Evolutionary conservation across 2,113 vertebrate species (phyloP).

Genomic region (Thryonomys swinderianus): DNA sequence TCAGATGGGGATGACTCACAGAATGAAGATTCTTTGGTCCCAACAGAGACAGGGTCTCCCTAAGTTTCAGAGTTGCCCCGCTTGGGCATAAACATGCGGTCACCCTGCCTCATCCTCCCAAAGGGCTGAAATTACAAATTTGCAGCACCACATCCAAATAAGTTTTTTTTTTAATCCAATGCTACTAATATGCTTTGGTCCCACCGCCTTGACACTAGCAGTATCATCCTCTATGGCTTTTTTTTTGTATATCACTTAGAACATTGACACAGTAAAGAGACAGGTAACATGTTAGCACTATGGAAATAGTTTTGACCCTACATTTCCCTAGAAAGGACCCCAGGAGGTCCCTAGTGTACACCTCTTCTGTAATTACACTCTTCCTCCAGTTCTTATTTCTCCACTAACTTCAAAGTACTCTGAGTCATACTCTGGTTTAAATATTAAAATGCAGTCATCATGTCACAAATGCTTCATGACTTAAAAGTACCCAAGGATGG

Average conservation of each 20-base stretch:
- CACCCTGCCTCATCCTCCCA: background rate
- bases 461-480: background rate
- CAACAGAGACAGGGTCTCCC: background rate
- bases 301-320: constrained; percentile 14
- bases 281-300: background rate
- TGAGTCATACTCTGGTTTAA: constrained; percentile 15
- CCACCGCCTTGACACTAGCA: background rate
- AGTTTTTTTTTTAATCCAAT: background rate
- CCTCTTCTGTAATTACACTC: background rate
- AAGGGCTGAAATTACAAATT: background rate
- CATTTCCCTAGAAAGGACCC: background rate
- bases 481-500: background rate
- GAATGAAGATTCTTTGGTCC: no score
- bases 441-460: constrained; percentile 3
- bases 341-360: background rate
- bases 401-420: constrained; percentile 5
- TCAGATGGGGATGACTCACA: no score
- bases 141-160: background rate
- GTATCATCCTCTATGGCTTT: background rate
- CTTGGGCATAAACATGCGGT: background rate
- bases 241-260: background rate
- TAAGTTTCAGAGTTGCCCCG: background rate
- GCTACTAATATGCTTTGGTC: background rate
- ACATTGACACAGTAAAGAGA: background rate
- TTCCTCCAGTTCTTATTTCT: background rate